A percentile compares a stretch with the other conserved stretches of the same genome.
Conservation (phyloP, 2,797 vertebrate genomes). For the Sebastes kiyomatsui region DNA sequence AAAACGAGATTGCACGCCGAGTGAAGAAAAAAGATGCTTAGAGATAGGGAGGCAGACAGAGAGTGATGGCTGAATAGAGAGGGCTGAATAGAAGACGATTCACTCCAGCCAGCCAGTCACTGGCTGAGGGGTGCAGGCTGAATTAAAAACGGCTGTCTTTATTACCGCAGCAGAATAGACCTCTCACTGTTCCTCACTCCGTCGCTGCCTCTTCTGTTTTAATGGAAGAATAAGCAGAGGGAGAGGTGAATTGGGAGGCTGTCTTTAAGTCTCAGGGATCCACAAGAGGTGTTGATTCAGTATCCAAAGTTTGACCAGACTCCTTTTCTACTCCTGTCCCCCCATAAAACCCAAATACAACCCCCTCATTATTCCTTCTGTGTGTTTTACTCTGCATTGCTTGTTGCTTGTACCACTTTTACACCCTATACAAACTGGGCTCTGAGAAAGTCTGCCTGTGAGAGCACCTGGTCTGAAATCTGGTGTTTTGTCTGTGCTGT, state of each 20-base stretch:
- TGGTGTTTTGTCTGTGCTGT: constrained; percentile 7
- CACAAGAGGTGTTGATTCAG: constrained; percentile 38
- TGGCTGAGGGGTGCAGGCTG: constrained; percentile 29
- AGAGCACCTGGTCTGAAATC: neutral
- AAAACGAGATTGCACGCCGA: constrained; percentile 42
- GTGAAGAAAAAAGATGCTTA: constrained; percentile 54
- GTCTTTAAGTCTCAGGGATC: constrained; percentile 7
- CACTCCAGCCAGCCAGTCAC: constrained; percentile 32
- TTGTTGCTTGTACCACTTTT: neutral
- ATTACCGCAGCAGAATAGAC: constrained; percentile 51
- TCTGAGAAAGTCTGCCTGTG: neutral
- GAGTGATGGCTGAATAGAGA: constrained; percentile 58
- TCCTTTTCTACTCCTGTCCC: neutral
- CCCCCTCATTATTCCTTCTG: neutral
- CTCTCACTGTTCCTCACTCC: constrained; percentile 33
- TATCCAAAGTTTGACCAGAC: constrained; percentile 17
- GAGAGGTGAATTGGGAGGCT: constrained; percentile 25
- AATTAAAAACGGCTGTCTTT: constrained; percentile 62
- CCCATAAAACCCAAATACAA: neutral
- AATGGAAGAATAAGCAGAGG: constrained; percentile 11
- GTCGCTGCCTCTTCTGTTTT: constrained; percentile 16
- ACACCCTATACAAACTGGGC: neutral
- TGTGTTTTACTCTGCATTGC: neutral
- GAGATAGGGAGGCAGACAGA: constrained; percentile 58
- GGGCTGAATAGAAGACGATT: constrained; percentile 50